Percentiles rank a stretch among this genome's conserved stretches.
phyloP scores from a whole-genome alignment of 2,113 vertebrate genomes.

The Podiceps cristatus region DNA sequence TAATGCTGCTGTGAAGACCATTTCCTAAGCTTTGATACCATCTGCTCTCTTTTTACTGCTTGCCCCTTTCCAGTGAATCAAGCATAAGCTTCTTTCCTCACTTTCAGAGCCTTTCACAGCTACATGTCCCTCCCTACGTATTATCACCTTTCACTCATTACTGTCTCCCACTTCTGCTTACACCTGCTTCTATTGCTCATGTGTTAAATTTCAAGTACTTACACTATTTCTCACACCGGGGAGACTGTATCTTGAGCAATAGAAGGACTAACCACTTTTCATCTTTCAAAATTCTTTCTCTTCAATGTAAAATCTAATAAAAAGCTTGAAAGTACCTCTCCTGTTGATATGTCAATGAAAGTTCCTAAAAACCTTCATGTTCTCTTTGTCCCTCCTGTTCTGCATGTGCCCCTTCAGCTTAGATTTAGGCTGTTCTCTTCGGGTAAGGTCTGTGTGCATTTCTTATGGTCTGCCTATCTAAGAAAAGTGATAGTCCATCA shows the following conservation, averaged over 20 bases:
- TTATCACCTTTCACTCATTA: not conserved
- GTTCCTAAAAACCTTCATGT: not conserved
- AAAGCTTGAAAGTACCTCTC: not conserved
- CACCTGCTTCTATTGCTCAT: not conserved
- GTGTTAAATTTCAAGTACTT: not conserved
- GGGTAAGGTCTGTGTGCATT: not conserved
- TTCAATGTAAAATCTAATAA: not conserved
- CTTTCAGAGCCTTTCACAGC: not conserved
- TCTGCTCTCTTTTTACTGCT: not conserved
- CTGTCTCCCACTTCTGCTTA: not conserved
- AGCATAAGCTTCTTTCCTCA: not conserved
- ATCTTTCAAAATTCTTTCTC: not conserved
- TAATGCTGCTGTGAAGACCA: not conserved
- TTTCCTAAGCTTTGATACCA: not conserved
- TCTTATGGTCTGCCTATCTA: not conserved
- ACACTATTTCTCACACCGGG: not conserved
- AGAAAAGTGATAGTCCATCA: not conserved
- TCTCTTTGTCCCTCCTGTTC: not conserved
- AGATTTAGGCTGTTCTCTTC: not conserved
- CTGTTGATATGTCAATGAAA: not conserved
- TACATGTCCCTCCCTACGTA: not conserved
- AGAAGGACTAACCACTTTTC: not conserved
- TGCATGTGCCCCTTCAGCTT: fast-evolving
- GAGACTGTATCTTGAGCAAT: not conserved
- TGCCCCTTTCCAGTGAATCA: not conserved